A percentile compares a stretch with the other conserved stretches of the same genome.
phyloP scores from a whole-genome alignment of 2,113 vertebrate genomes.

The Bos indicus region DNA sequence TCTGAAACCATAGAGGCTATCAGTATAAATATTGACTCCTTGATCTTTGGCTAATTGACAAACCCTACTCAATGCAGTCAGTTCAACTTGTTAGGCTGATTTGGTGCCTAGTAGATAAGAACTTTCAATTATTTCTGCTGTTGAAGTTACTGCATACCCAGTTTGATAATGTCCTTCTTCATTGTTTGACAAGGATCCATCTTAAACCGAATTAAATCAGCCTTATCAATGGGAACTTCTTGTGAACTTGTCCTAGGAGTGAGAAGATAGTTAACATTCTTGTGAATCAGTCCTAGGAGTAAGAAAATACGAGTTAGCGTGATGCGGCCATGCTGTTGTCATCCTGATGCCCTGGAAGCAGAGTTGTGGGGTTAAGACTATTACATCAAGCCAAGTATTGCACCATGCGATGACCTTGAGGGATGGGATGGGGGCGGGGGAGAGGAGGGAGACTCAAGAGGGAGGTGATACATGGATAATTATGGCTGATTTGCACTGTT shows the following conservation, averaged over 20 bases:
- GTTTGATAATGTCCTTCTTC: not conserved
- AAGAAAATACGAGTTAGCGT: not conserved
- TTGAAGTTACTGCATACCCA: not conserved
- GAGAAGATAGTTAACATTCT: not conserved
- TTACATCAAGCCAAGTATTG: not conserved
- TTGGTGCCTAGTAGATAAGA: not conserved
- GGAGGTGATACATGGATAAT: not conserved
- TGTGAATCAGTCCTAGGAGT: not conserved
- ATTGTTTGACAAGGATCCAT: not conserved
- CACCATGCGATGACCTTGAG: not conserved
- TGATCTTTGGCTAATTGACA: not conserved
- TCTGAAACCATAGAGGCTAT: not conserved
- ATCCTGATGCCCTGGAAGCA: not conserved
- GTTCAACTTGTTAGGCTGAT: not conserved
- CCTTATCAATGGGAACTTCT: not conserved
- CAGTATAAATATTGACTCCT: not conserved
- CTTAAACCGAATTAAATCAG: not conserved
- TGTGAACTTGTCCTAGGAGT: not conserved
- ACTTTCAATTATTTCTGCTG: not conserved
- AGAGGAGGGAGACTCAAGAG: not conserved
- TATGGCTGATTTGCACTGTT: not conserved
- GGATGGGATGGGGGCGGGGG: not conserved
- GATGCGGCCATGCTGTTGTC: no score
- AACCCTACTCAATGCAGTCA: not conserved
- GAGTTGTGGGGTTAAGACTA: not conserved